Base-by-base conservation (phyloP, 1,140 invertebrate genomes). In the Lucilia sericata region DNA sequence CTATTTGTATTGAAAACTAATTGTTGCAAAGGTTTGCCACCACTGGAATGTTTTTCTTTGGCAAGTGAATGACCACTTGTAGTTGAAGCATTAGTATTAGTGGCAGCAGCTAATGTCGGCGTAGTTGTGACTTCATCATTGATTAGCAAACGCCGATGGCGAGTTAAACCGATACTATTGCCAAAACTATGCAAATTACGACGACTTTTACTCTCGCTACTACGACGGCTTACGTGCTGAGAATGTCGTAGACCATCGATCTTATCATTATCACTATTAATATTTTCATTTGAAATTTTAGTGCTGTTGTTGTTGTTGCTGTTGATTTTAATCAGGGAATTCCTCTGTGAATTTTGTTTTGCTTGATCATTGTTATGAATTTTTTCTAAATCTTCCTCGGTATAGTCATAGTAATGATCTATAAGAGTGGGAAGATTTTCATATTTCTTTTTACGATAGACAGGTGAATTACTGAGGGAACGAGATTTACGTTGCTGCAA, bases 151-250 rank as follows among this genome's bases (percentile, higher is more conserved):
- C 87, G 85, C 70, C 85, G 85, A 82, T 86, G 86, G 21, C 85
- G 49, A 13, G 85, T 85, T 14, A 84, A 30, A 70, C 85, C 75
- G 17, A 88, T 75, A 86, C 88, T 87, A 86, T 88, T 89, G 74
- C 87, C 85, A 85, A 88, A 88, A 83, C 85, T 87, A 65, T 85
- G 82, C 65, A 83, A 19, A 83, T 83, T 84, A 36, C 84, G 51
- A 49, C 76, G 76, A 21, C 17, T 42, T 17, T 17, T 42, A 42
- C 88, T 88, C 85, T 90, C 89, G 85, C 89, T 87, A 78, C 89
- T 86, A 86, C 89, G 90, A 86, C 89, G 90, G 86, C 90, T 89
- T 89, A 90, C 88, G 84, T 88, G 65, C 5, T 42, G 86, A 74
- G 88, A 88, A 78, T 89, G 85, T 19, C 86, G 86, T 88, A 88